phyloP scores from a whole-genome alignment of 2,888 invertebrate genomes.

The Heliconius hortense region DNA sequence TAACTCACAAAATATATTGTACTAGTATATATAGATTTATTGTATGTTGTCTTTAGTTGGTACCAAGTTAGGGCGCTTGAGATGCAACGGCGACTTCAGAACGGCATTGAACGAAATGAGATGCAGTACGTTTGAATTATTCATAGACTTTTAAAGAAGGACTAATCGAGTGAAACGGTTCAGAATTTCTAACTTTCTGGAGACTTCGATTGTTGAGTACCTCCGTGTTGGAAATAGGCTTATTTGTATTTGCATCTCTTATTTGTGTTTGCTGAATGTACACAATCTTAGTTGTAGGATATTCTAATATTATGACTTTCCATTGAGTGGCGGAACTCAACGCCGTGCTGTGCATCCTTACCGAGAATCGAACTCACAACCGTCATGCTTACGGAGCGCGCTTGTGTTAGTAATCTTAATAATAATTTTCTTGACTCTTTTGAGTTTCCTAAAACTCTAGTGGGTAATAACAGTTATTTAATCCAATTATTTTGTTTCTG shows the following conservation, averaged over 20 bases:
- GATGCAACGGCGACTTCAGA: slow-evolving; percentile 37
- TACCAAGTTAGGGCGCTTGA: slow-evolving; percentile 28
- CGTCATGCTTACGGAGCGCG: too few species aligned
- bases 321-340: too few species aligned
- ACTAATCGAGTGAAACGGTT: slow-evolving; percentile 42
- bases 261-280: too few species aligned
- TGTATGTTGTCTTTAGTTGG: slow-evolving; percentile 27
- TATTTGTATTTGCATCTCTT: neutral
- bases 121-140: slow-evolving; percentile 40
- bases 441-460: neutral
- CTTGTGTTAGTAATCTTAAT: too few species aligned
- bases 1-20: neutral
- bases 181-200: slow-evolving; percentile 34
- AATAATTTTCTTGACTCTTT: too few species aligned
- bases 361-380: too few species aligned
- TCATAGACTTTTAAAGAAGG: slow-evolving; percentile 41
- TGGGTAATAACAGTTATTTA: slow-evolving; percentile 1
- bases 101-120: slow-evolving; percentile 36
- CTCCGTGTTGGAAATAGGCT: slow-evolving; percentile 1
- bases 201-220: slow-evolving; percentile 31
- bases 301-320: neutral
- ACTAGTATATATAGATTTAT: neutral
- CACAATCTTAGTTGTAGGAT: neutral
- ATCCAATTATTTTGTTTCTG: slow-evolving; percentile 9
- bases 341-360: too few species aligned